Evolutionary conservation across 2,888 invertebrate species (phyloP), one percentile per base, ranked within the genome.

Genomic region (Agrotis clavis): DNA sequence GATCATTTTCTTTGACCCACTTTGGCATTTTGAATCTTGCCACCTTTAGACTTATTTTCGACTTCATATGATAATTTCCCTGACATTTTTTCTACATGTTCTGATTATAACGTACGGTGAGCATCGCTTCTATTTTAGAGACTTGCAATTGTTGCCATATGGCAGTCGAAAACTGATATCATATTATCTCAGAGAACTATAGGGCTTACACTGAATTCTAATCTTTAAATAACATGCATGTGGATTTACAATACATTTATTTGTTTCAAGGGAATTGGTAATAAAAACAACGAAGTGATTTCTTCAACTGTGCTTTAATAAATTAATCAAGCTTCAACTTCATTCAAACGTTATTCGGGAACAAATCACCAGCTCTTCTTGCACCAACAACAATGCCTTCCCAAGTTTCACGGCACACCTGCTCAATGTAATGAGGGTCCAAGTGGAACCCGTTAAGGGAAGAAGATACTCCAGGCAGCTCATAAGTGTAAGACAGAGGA

Each of bases 401-500:
- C 96, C 97, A 98, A 35, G 97, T 97, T 87, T 97, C 97, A 0
- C 83, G 72, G 45, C 96, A 97, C 1, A 97, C 96, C 19, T 96
- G 94, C 45, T 92, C 81, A 80, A 98, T 97, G 77, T 96, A 94
- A 0, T 87, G 86, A 0, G 97, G 94, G 9, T 96, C 92, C 1
- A 97, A 93, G 86, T 97, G 93, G 89, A 98, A 98, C 5, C 97
- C 97, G 45, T 88, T 51, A 0, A 86, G 81, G 3, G 90, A 91
- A 1, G 85, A 83, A 11, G 89, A 82, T n/a, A 97, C 96, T 68
- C 97, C 97, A 0, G 97, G 97, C 72, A 98, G 88, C 90, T 98
- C 98, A 85, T 97, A 96, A 4, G 97, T 97, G 81, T 97, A 97
- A 0, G 97, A 88, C 14, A 98, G 89, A 0, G 97, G 96, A 54